These are phyloP conservation scores for Chymomyza fuscimana DNA, from an alignment of 2,888 invertebrate genomes.

Conservation along the genomic window DNA sequence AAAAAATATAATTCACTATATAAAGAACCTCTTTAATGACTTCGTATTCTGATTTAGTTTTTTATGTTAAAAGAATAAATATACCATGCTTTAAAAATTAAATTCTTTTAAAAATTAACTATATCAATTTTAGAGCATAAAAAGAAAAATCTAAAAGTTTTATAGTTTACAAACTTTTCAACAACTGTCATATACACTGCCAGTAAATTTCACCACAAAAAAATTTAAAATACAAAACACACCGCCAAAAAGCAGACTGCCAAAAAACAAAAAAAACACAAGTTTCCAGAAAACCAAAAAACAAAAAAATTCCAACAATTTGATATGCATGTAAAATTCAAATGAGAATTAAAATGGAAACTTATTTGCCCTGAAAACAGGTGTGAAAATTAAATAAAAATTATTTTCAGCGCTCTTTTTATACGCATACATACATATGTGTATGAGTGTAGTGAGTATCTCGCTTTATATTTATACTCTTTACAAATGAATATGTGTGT, in stretches of 20 bases:
- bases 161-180: not conserved
- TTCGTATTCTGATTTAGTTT: too few relatives aligned
- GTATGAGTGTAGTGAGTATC: slow-evolving; percentile 6
- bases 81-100: too few relatives aligned
- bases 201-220: slow-evolving; percentile 6
- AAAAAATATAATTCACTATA: too few relatives aligned
- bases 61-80: too few relatives aligned
- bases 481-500: not conserved
- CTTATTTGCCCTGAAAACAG: slow-evolving; percentile 56
- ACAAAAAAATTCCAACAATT: slow-evolving; percentile 43
- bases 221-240: slow-evolving; percentile 3
- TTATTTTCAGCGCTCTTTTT: slow-evolving; percentile 34
- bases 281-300: not conserved
- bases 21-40: too few relatives aligned
- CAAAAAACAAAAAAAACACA: slow-evolving; percentile 25
- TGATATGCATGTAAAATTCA: slow-evolving; percentile 63
- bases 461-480: not conserved
- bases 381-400: slow-evolving; percentile 63
- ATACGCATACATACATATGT: not conserved
- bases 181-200: not conserved
- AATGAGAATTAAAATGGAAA: slow-evolving; percentile 57
- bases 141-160: slow-evolving; percentile 11
- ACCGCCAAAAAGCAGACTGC: slow-evolving; percentile 34
- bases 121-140: not conserved
- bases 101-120: too few relatives aligned